phyloP scores from a whole-genome alignment of 2,888 invertebrate genomes.

The Sepiola atlantica region DNA sequence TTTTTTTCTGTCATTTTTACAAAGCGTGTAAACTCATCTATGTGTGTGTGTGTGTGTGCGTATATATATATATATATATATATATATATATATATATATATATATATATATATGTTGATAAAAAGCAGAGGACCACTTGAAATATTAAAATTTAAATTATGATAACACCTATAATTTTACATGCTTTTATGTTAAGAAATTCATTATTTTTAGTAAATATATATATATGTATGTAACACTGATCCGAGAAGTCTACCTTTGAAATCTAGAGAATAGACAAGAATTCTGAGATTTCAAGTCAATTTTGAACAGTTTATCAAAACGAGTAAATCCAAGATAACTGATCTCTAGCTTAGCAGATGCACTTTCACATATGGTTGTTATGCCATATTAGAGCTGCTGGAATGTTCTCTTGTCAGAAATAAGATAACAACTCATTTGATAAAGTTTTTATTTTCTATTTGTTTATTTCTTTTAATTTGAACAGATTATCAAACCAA shows the following conservation, averaged over 20 bases:
- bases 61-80: no score
- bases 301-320: not conserved
- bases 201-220: no score
- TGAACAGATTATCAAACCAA: not conserved
- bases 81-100: no score
- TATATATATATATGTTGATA: no score
- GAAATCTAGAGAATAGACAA: not conserved
- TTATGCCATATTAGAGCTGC: not conserved
- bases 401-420: conserved; percentile 9
- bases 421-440: not conserved
- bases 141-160: no score
- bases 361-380: not conserved
- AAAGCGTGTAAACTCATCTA: no score
- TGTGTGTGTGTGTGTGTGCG: no score
- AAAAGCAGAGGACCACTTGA: no score
- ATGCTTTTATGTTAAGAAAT: no score
- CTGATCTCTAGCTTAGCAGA: not conserved
- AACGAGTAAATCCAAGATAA: not conserved
- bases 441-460: not conserved
- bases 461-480: not conserved
- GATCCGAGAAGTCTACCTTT: not conserved
- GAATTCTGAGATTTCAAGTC: not conserved
- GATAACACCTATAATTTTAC: no score
- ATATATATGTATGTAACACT: not conserved
- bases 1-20: no score